These are phyloP conservation scores for Andrena bicolor DNA, from an alignment of 2,888 invertebrate genomes.

Conservation along the genomic window DNA sequence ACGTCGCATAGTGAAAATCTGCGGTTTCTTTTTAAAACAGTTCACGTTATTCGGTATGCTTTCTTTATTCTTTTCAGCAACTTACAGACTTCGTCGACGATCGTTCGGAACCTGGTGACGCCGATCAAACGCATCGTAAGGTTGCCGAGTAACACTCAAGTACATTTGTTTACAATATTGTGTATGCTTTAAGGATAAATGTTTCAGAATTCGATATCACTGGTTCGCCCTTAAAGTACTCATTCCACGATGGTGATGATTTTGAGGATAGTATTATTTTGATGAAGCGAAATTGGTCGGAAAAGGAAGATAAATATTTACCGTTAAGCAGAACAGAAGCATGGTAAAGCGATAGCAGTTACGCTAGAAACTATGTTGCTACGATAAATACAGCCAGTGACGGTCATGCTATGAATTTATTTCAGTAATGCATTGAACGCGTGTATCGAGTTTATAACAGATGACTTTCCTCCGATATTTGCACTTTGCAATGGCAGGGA, in stretches of 20 bases:
- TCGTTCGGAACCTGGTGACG: neutral
- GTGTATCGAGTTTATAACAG: slow-evolving; percentile 60
- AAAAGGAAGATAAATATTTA: slow-evolving; percentile 70
- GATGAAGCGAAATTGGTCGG: slow-evolving; percentile 68
- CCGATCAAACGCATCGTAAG: slow-evolving; percentile 31
- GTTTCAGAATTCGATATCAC: slow-evolving; percentile 71
- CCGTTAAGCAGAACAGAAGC: slow-evolving; percentile 70
- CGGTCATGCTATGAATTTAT: slow-evolving; percentile 2
- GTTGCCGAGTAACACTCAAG: neutral
- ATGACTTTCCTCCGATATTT: slow-evolving; percentile 64
- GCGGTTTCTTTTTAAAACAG: neutral
- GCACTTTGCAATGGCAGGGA: slow-evolving; percentile 72
- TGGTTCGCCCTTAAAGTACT: slow-evolving; percentile 75
- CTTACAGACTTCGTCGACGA: neutral
- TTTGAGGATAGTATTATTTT: slow-evolving; percentile 68
- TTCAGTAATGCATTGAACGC: slow-evolving; percentile 67
- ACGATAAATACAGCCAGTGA: neutral
- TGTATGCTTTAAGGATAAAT: neutral
- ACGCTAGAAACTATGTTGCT: neutral
- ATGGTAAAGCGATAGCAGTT: slow-evolving; percentile 57
- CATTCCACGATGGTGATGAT: slow-evolving; percentile 65
- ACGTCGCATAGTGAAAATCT: neutral
- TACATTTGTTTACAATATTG: slow-evolving; percentile 1
- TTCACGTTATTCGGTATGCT: neutral
- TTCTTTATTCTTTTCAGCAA: slow-evolving; percentile 32